These are phyloP conservation scores for Paramormyrops kingsleyae DNA, from an alignment of 2,113 vertebrate species.

Conservation along the genomic window DNA sequence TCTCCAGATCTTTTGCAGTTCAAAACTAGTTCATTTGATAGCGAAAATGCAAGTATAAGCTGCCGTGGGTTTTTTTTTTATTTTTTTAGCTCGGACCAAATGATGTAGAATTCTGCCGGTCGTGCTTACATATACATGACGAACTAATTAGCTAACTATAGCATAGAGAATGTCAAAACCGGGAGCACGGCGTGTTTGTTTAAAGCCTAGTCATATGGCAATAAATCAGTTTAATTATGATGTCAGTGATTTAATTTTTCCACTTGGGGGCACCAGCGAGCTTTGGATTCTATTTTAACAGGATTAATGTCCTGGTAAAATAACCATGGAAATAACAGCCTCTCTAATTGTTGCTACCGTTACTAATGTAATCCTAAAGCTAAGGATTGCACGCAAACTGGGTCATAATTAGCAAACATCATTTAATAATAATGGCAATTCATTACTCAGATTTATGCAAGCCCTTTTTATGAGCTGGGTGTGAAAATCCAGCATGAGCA, in stretches of 20 bases:
- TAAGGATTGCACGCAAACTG: slow-evolving; percentile 9
- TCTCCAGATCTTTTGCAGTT: not conserved
- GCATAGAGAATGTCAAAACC: not conserved
- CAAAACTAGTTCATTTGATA: not conserved
- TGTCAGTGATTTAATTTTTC: not conserved
- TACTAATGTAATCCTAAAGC: slow-evolving; percentile 17
- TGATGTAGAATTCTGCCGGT: not conserved
- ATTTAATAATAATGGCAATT: slow-evolving; percentile 27
- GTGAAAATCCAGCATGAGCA: slow-evolving; percentile 7
- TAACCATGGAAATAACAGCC: slow-evolving; percentile 11
- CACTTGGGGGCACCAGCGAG: slow-evolving; percentile 19
- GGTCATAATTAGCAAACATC: slow-evolving; percentile 21
- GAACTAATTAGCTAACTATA: not conserved
- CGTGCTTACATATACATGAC: not conserved
- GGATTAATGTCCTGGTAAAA: not conserved
- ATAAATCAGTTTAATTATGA: not conserved
- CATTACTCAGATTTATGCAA: slow-evolving; percentile 15
- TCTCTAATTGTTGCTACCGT: slow-evolving; percentile 17
- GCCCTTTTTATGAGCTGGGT: slow-evolving; percentile 9
- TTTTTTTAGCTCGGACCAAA: not conserved
- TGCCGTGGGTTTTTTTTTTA: not conserved
- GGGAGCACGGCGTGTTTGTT: not conserved
- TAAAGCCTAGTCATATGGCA: not conserved
- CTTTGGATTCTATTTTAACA: not conserved
- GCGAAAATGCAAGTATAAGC: not conserved